Percentiles rank a stretch among this genome's conserved stretches.
These are phyloP conservation scores for Oedothorax gibbosus DNA, from an alignment of 1,140 invertebrate species.

Conservation along the genomic window DNA sequence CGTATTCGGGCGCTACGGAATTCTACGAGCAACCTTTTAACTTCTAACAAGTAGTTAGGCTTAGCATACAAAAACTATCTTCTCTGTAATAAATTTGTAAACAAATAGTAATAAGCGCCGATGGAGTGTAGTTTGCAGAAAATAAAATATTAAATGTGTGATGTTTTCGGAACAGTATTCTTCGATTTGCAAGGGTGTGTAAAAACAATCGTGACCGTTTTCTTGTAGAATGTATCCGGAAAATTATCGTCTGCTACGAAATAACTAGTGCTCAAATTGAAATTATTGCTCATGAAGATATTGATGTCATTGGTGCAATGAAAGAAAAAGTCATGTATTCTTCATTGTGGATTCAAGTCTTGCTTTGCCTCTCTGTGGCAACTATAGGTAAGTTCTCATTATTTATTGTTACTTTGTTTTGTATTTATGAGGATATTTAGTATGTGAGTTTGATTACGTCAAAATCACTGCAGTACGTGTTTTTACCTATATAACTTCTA, in stretches of 20 bases:
- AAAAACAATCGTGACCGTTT: background rate
- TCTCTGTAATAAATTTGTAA: background rate
- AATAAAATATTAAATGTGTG: no score
- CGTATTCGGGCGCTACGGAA: constrained; percentile 34
- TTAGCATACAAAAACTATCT: constrained; percentile 44
- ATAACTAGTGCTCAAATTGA: no score
- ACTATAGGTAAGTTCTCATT: constrained; percentile 38
- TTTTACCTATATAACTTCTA: no score
- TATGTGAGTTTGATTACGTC: background rate
- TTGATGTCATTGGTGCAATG: constrained; percentile 5
- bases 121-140: no score
- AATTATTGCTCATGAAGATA: background rate
- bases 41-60: constrained; percentile 60
- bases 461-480: no score
- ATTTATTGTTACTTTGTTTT: constrained; percentile 20
- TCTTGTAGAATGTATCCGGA: background rate
- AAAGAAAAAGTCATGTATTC: constrained; percentile 39
- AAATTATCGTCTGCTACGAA: no score
- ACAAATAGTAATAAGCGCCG: no score
- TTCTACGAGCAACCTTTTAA: constrained; percentile 50
- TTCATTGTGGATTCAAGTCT: constrained; percentile 29
- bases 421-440: background rate
- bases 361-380: constrained; percentile 36
- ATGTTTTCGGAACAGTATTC: background rate
- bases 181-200: background rate